phyloP scores from a whole-genome alignment of 2,113 vertebrate genomes.

The Rhinopomastus cyanomelas region DNA sequence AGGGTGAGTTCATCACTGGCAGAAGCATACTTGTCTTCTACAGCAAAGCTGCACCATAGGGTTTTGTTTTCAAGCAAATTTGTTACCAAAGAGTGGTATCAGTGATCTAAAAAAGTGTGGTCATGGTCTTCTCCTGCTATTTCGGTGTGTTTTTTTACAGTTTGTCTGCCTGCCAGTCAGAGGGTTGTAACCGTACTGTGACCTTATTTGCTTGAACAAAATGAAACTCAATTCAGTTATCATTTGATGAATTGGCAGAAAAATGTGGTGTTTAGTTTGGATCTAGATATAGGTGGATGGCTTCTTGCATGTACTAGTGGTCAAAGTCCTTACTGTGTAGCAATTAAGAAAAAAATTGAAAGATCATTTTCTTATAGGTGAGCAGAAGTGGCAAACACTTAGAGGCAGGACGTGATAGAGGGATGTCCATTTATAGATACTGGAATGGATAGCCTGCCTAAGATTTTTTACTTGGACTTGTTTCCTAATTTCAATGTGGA shows the following conservation, averaged over 20 bases:
- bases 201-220: not conserved
- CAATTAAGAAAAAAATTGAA: not conserved
- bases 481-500: not conserved
- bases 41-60: not conserved
- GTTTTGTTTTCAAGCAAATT: not conserved
- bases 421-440: not conserved
- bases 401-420: not conserved
- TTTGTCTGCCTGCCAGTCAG: not conserved
- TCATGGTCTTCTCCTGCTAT: not conserved
- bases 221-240: not conserved
- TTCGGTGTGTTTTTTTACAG: fast-evolving
- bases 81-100: not conserved
- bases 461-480: not conserved
- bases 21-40: not conserved
- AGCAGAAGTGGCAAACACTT: not conserved
- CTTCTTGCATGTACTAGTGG: not conserved
- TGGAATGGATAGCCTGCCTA: not conserved
- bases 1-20: not conserved
- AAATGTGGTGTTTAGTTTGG: conserved; percentile 17
- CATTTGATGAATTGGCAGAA: not conserved
- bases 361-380: not conserved
- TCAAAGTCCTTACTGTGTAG: not conserved
- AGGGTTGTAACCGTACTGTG: not conserved
- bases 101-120: not conserved
- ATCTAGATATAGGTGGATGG: not conserved